Base-by-base conservation (phyloP, 2,113 vertebrate genomes). In the Danionella cerebrum region DNA sequence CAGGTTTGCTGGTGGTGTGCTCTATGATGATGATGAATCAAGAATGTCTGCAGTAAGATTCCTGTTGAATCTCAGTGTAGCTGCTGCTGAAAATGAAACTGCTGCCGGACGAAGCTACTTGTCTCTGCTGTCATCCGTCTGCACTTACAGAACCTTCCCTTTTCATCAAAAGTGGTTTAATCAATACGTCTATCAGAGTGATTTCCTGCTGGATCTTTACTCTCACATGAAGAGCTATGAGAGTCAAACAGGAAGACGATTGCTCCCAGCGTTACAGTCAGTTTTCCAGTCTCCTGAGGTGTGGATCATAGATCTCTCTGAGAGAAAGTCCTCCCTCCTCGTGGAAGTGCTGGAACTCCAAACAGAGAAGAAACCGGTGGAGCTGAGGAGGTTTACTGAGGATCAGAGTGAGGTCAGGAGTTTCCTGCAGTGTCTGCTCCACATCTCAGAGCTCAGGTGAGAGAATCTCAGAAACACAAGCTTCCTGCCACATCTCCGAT, bases 291-390 rank as follows among this genome's bases (percentile, higher is more conserved):
- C 7, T 31, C 29, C 29, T 31, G 29, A 31, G 3, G 29, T 31
- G 3, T 31, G 29, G 29, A 31, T 31, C 29, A 31, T 31, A 31
- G 29, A 31, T 31, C 29, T 31, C 29, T 31, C 38, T 18, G 7
- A 66, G 22, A 65, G 36, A 70, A 74, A 51, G 48, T 6, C 5
- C 36, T 35, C 57, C 2, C 5, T 51, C 25, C 33, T 67, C 13
- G 31, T 67, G 22, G 54, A 71, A 50, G 63, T 68, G 22, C 47
- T 75, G 51, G 65, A 73, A 48, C 62, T 70, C 35, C 75, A 73
- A 18, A n/a, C n/a, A n/a, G 62, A 27, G 21, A 73, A 63, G 66
- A 70, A 60, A 73, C 47, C 70, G 36, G 33, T 73, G 24, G 16
- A 63, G 33, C 35, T 73, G 41, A 45, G 2, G 9, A 50, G 50